phyloP scores from a whole-genome alignment of 2,797 vertebrate species.

The Rhinella marina region DNA sequence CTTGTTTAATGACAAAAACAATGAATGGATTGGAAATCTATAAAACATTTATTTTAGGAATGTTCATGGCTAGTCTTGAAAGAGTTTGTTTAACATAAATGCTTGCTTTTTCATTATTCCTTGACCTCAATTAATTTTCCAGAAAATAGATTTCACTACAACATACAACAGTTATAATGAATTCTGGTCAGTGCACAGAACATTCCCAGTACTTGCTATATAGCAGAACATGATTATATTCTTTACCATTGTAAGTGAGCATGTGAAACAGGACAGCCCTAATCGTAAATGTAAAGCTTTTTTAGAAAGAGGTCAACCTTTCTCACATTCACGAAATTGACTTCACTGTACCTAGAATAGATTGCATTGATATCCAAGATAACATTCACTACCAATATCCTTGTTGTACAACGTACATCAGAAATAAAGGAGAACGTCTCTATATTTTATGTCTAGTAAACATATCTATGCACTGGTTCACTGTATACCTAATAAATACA shows the following conservation, averaged over 20 bases:
- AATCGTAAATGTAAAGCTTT: conserved; percentile 40
- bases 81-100: conserved; percentile 2
- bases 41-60: conserved; percentile 35
- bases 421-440: too few species aligned
- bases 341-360: conserved; percentile 26
- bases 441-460: too few species aligned
- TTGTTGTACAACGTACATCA: not conserved
- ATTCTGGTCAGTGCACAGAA: not conserved
- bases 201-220: not conserved
- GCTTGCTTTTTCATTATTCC: conserved; percentile 23
- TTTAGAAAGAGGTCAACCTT: conserved; percentile 25
- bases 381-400: not conserved
- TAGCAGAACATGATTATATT: conserved; percentile 20
- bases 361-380: conserved; percentile 7
- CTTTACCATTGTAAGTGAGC: conserved; percentile 17
- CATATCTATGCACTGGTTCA: too few species aligned
- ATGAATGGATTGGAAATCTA: conserved; percentile 28
- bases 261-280: conserved; percentile 11
- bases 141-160: conserved; percentile 29
- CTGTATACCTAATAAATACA: too few species aligned
- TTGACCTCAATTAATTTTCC: conserved; percentile 44
- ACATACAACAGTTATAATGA: not conserved
- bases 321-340: conserved; percentile 34
- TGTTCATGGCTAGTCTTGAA: conserved; percentile 10
- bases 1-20: conserved; percentile 27